Evolutionary conservation across 2,888 invertebrate species (phyloP).

Genomic region (Tipula unca): DNA sequence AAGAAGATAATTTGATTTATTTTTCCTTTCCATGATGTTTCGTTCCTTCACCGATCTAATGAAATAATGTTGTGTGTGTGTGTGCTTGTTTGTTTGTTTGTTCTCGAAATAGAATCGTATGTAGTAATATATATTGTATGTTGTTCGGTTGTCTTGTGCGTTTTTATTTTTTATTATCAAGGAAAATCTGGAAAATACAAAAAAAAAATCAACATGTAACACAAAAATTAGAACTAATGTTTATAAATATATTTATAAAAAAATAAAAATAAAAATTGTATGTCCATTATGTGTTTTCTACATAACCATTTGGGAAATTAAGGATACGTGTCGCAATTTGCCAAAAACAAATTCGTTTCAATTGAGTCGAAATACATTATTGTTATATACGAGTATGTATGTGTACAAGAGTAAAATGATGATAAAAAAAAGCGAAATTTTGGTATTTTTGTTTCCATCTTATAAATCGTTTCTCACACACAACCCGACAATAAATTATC

Average conservation of each 20-base stretch:
- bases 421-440: not conserved
- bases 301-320: not conserved
- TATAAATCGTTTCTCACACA: not conserved
- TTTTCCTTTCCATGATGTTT: not conserved
- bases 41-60: not conserved
- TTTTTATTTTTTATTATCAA: too few relatives aligned
- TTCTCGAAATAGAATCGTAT: not conserved
- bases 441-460: not conserved
- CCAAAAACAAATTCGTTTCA: not conserved
- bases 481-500: not conserved
- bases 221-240: not conserved
- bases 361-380: not conserved
- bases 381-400: not conserved
- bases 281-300: not conserved
- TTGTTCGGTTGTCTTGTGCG: too few relatives aligned
- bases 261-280: not conserved
- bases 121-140: not conserved
- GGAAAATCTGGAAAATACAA: not conserved
- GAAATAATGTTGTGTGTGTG: not conserved
- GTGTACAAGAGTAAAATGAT: not conserved
- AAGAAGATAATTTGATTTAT: conserved; percentile 31
- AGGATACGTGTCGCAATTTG: not conserved
- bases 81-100: not conserved
- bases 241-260: not conserved
- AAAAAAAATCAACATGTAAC: not conserved